phyloP scores from a whole-genome alignment of 2,113 vertebrate species.

The Vulpes ferrilata region DNA sequence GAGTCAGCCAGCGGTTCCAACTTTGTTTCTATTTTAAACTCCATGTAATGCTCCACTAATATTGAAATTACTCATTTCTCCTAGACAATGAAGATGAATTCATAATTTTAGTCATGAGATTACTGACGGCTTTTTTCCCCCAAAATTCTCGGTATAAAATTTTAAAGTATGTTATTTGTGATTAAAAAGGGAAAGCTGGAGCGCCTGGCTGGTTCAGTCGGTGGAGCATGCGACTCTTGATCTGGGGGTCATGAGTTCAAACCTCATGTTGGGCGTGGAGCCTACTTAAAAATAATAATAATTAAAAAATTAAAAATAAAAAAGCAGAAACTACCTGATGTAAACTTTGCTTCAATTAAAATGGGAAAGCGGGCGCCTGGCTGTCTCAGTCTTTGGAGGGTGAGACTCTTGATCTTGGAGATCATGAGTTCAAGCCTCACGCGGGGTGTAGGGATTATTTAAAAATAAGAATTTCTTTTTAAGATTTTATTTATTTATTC shows the following conservation, averaged over 20 bases:
- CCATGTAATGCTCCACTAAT: background rate
- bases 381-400: background rate
- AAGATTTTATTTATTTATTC: too few relatives aligned
- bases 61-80: background rate
- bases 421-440: background rate
- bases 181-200: background rate
- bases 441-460: background rate
- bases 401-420: background rate
- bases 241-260: background rate
- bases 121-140: background rate
- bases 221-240: background rate
- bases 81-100: background rate
- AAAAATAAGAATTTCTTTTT: background rate
- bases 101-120: background rate
- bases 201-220: background rate
- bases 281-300: background rate
- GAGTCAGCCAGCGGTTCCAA: background rate
- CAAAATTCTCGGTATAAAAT: background rate
- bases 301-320: background rate
- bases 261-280: background rate
- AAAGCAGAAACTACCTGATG: background rate
- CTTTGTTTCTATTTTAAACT: background rate
- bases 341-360: background rate
- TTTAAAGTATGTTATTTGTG: background rate
- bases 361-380: background rate